These are phyloP conservation scores for Balaeniceps rex DNA, from an alignment of 2,113 vertebrate genomes.

Conservation along the genomic window DNA sequence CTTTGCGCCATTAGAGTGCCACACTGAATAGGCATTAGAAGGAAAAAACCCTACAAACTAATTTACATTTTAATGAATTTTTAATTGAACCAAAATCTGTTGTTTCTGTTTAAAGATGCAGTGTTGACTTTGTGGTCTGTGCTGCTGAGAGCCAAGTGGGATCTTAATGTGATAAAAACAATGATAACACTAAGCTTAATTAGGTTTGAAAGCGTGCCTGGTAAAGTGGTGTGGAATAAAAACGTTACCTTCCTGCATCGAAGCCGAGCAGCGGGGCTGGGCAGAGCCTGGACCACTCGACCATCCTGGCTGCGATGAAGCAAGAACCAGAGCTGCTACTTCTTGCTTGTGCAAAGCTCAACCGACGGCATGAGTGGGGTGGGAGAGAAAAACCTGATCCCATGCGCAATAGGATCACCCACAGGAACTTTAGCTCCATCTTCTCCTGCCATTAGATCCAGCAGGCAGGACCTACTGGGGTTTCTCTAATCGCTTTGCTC, in stretches of 20 bases:
- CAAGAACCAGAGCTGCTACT: background rate
- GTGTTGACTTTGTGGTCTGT: conserved; percentile 76
- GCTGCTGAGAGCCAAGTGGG: conserved; percentile 73
- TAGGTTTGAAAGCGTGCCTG: conserved; percentile 70
- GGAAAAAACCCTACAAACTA: conserved; percentile 64
- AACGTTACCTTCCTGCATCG: background rate
- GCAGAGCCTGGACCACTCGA: background rate
- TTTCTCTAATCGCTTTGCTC: background rate
- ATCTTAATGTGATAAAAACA: conserved; percentile 79
- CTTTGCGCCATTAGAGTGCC: conserved; percentile 65
- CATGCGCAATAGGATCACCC: background rate
- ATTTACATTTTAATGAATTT: conserved; percentile 89
- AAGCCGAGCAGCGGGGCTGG: background rate
- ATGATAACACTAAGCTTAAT: conserved; percentile 79
- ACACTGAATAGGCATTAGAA: conserved; percentile 65
- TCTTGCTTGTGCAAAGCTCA: background rate
- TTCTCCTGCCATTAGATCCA: background rate
- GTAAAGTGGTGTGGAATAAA: conserved; percentile 27
- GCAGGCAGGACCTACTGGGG: background rate
- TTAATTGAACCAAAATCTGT: conserved; percentile 86
- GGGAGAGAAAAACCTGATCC: background rate
- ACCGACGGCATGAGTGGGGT: accelerated
- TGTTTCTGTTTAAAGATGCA: conserved; percentile 83
- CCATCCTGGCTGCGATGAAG: background rate
- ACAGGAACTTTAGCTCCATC: background rate